These are phyloP conservation scores for Xanthia togata DNA, from an alignment of 2,888 invertebrate genomes.

Conservation along the genomic window DNA sequence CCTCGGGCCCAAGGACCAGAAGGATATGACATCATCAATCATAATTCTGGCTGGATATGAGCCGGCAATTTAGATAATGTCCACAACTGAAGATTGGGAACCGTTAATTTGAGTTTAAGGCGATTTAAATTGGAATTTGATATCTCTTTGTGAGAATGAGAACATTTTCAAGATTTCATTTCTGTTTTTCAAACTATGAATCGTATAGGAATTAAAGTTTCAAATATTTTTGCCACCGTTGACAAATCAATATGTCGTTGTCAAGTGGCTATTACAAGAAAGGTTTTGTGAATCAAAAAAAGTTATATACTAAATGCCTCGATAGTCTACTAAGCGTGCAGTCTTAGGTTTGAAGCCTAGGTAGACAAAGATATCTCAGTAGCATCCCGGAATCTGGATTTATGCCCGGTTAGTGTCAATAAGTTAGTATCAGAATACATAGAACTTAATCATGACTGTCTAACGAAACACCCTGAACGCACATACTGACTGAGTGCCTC, in stretches of 20 bases:
- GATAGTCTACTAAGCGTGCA: neutral
- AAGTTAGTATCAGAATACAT: neutral
- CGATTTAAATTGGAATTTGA: constrained; percentile 34
- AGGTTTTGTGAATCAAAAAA: neutral
- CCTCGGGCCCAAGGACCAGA: constrained; percentile 40
- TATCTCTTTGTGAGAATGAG: constrained; percentile 6
- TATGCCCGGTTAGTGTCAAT: neutral
- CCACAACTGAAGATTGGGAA: constrained; percentile 49
- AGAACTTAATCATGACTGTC: neutral
- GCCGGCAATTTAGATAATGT: constrained; percentile 68
- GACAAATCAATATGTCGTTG: too few species aligned
- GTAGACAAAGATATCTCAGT: neutral
- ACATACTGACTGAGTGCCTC: neutral
- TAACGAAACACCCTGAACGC: neutral
- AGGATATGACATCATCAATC: constrained; percentile 66
- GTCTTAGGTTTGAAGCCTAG: neutral
- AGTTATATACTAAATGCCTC: neutral
- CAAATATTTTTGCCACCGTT: too few species aligned
- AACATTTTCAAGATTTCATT: neutral
- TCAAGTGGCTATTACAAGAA: neutral
- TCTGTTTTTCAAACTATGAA: neutral
- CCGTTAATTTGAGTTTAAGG: constrained; percentile 56
- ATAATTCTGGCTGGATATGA: constrained; percentile 61
- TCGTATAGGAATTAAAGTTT: neutral
- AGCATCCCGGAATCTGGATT: neutral